Percentiles rank a stretch among this genome's conserved stretches.
Evolutionary conservation across 1,140 invertebrate genomes (phyloP).

Genomic region (Heliconius nattereri): DNA sequence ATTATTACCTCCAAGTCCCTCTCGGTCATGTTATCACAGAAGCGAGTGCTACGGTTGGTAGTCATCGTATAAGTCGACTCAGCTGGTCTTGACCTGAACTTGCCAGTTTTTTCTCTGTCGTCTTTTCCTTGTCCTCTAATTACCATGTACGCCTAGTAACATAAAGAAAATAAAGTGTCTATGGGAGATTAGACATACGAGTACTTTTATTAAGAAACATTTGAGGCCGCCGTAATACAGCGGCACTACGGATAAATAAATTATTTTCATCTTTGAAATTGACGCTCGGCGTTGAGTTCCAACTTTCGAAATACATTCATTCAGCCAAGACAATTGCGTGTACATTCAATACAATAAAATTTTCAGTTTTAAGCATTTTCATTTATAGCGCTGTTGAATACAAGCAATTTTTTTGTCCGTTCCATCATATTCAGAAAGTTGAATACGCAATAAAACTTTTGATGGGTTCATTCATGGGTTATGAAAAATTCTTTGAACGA

Average conservation of each 20-base stretch:
- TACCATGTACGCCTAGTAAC: conserved; percentile 86
- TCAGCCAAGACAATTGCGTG: background rate
- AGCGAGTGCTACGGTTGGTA: conserved; percentile 80
- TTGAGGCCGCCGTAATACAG: background rate
- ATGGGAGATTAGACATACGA: background rate
- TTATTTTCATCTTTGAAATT: background rate
- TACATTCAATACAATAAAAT: background rate
- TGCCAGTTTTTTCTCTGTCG: conserved; percentile 85
- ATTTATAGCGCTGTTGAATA: background rate
- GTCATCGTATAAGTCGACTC: conserved; percentile 84
- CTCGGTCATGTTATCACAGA: conserved; percentile 84
- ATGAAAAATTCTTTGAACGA: background rate
- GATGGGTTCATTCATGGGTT: background rate
- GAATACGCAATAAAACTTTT: conserved; percentile 4
- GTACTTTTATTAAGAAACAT: background rate
- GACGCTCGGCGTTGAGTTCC: background rate
- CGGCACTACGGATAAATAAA: background rate
- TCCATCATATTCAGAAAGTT: conserved; percentile 8
- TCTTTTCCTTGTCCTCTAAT: conserved; percentile 86
- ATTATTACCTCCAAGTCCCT: conserved; percentile 84
- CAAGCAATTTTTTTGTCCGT: background rate
- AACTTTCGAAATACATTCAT: no score
- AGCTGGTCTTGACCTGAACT: conserved; percentile 82
- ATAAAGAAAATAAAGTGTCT: background rate
- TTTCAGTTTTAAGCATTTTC: background rate